Base-by-base conservation (phyloP, 2,113 vertebrate species). In the Cairina moschata region DNA sequence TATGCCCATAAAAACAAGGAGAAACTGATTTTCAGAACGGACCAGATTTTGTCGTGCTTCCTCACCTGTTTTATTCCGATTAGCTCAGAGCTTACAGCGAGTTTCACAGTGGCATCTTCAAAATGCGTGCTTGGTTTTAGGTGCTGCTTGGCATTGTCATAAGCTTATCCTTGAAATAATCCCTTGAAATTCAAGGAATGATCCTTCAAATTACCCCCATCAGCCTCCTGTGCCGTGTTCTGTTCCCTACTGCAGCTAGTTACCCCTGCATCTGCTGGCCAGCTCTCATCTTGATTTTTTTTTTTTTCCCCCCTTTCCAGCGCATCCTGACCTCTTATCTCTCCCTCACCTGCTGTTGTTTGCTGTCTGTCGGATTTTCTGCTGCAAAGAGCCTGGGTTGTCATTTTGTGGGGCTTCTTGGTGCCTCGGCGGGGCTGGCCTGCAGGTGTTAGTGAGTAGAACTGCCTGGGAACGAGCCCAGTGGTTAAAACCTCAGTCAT, bases 381-480 rank as follows among this genome's bases (percentile, higher is more conserved):
- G 36, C 68, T 17, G 4, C 23, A 7, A 36, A 34, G 67, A 69
- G 73, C 26, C 6, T 0, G 9, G 0, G 22, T 48, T n/a, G 31
- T 28, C 0, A 4, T 22, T 46, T 46, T 4, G 17, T 2, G 32
- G 21, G 56, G 11, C 54, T 16, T 28, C 36, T 81, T 9, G 0
- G 42, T 3, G 21, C 5, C 63, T 18, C 59, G 1, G 2, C 1
- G 74, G 42, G 38, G 77, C 60, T 13, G 75, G 36, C 67, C 54
- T 14, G 6, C 0, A 2, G 55, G 6, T 26, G 13, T 8, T 36
- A 2, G 40, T 3, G 56, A 1, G 21, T 75, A 0, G 3, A 4
- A 17, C 4, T 5, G 36, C n/a, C 8, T 48, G 8, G 1, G 34
- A 5, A 4, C 3, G 16, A 22, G 40, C 79, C 6, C 56, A 15